Base-by-base conservation (phyloP, 2,797 vertebrate genomes). In the Danio albolineatus region DNA sequence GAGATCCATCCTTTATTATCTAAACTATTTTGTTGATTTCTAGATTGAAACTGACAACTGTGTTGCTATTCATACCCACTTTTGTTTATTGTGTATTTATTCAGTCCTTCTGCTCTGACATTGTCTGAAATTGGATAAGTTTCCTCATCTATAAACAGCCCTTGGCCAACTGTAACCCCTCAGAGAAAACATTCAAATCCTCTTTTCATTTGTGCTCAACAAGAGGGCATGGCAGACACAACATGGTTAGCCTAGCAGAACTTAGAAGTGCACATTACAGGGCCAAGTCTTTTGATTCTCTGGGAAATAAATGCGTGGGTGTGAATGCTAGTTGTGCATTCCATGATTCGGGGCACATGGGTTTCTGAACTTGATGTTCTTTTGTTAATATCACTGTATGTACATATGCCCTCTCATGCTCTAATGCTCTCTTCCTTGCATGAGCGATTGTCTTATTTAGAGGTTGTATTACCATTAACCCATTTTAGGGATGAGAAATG, bases 141-240 rank as follows among this genome's bases (percentile, higher is more conserved):
- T 76, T 17, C 8, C 17, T 54, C 38, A 65, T 53, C 38, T 69
- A 69, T 48, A 46, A 75, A 64, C 16, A 21, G 54, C 67, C 54
- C 36, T 38, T 43, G 48, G 67, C 17, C 4, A 54, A 64, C 48
- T 79, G 10, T 62, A 62, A 39, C 7, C 66, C 67, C 67, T 72
- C 48, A 19, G 48, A 46, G 39, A 71, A 78, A 62, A 71, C 17
- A 61, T 39, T 62, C 13, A 78, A 60, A 78, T 78, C 66, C 10
- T 16, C 28, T 61, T 78, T 78, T 41, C n/a, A 61, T 61, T 51
- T 71, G n/a, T 61, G 17, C 6, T 39, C 28, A 53, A 72, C 46
- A 19, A 39, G 38, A 71, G 77, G 46, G 10, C 46, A 72, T 44
- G 10, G 38, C 48, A 72, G 19, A 72, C 49, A 72, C 17, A 62